Evolutionary conservation across 2,113 vertebrate species (phyloP).

Genomic region (Marcusenius ussheri): DNA sequence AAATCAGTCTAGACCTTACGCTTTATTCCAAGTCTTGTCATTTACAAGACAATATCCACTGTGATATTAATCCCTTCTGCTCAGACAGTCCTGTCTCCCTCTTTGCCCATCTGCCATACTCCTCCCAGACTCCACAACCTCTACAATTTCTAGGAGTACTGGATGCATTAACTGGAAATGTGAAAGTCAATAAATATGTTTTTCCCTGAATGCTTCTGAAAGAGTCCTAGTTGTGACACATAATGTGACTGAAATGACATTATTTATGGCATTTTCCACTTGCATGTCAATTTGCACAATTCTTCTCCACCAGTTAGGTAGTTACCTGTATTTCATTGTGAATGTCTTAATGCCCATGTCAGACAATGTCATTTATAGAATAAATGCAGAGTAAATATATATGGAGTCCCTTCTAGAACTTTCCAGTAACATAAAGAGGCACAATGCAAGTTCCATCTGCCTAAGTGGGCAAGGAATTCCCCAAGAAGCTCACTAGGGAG

Average conservation of each 20-base stretch:
- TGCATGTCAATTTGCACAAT: neutral
- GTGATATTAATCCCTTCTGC: neutral
- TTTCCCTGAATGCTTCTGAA: neutral
- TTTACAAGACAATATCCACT: neutral
- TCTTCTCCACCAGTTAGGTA: neutral
- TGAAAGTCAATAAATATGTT: neutral
- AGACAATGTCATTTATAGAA: neutral
- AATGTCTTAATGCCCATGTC: too few relatives aligned
- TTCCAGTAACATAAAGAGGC: neutral
- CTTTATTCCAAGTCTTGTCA: neutral
- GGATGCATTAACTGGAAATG: neutral
- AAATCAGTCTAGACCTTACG: neutral
- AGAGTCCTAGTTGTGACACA: constrained; percentile 39
- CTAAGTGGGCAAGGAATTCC: neutral
- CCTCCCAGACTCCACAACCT: neutral
- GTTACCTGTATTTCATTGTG: too few relatives aligned
- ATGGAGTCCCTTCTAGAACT: neutral
- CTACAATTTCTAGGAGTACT: neutral
- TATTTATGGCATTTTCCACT: neutral
- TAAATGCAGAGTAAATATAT: neutral
- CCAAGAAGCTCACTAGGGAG: neutral
- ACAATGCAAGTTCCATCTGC: neutral
- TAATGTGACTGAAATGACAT: neutral
- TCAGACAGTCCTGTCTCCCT: neutral
- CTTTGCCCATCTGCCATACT: neutral